Conservation (phyloP, 2,113 vertebrate genomes). For the Indicator maculatus region DNA sequence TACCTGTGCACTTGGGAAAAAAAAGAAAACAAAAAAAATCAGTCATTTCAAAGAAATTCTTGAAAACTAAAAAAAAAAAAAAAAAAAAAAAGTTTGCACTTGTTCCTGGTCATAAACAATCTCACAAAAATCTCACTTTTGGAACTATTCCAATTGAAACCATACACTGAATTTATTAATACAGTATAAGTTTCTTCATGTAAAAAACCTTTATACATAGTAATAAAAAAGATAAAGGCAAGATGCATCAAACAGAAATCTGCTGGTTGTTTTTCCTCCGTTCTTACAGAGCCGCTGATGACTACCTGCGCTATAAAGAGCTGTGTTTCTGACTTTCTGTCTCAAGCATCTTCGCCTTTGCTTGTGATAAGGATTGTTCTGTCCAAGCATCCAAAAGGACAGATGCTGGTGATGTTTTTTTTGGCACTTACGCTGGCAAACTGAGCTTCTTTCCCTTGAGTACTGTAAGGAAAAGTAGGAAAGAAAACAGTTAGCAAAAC, state of each 20-base stretch:
- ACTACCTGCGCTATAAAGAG: slow-evolving; percentile 77
- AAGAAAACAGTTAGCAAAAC: neutral
- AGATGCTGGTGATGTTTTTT: slow-evolving; percentile 80
- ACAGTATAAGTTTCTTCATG: slow-evolving; percentile 87
- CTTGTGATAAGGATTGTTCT: slow-evolving; percentile 81
- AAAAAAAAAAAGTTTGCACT: slow-evolving; percentile 69
- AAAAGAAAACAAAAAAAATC: slow-evolving; percentile 20
- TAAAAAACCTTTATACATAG: slow-evolving; percentile 98
- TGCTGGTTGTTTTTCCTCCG: slow-evolving; percentile 79
- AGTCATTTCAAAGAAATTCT: slow-evolving; percentile 71
- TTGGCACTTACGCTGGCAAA: slow-evolving; percentile 97
- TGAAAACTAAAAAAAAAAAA: slow-evolving; percentile 68
- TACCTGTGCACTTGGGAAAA: slow-evolving; percentile 53
- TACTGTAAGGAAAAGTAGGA: slow-evolving; percentile 74
- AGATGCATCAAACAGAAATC: slow-evolving; percentile 98
- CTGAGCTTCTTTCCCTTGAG: slow-evolving; percentile 99
- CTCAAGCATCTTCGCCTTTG: slow-evolving; percentile 89
- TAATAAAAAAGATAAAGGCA: slow-evolving; percentile 95
- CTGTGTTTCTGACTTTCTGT: slow-evolving; percentile 83
- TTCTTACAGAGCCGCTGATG: slow-evolving; percentile 78
- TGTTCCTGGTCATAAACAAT: slow-evolving; percentile 77
- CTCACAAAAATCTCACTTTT: slow-evolving; percentile 81
- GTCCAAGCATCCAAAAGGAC: slow-evolving; percentile 80
- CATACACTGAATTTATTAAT: slow-evolving; percentile 85
- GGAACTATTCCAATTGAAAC: slow-evolving; percentile 81